These are phyloP conservation scores for Abrostola tripartita DNA, from an alignment of 2,888 invertebrate genomes.

Conservation along the genomic window DNA sequence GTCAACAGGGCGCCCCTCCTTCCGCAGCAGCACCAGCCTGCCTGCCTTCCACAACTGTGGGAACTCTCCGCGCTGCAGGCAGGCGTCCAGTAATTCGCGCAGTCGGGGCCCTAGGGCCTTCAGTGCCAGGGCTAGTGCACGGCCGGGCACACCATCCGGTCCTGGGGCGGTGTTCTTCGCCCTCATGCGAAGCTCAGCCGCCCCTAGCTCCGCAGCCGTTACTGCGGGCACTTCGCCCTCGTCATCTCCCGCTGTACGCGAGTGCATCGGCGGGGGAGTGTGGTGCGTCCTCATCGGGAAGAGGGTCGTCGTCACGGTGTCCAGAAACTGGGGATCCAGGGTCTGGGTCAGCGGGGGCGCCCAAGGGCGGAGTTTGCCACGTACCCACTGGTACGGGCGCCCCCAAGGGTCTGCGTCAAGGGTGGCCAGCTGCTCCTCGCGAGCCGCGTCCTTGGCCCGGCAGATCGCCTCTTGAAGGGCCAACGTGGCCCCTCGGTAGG, in stretches of 20 bases:
- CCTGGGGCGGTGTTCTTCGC: background rate
- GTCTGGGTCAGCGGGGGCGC: constrained; percentile 14
- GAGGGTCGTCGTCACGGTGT: constrained; percentile 12
- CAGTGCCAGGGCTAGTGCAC: background rate
- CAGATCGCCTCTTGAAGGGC: no score
- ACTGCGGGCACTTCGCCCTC: background rate
- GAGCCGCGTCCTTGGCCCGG: no score
- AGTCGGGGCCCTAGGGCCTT: constrained; percentile 1
- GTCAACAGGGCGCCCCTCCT: no score
- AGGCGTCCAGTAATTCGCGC: background rate
- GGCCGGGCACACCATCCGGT: background rate
- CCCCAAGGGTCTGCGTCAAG: constrained; percentile 9
- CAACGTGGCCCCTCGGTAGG: no score
- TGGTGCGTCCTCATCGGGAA: constrained; percentile 8
- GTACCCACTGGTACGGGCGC: background rate
- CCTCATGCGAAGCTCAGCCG: background rate
- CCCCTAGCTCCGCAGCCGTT: background rate
- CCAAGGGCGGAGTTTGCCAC: constrained; percentile 19
- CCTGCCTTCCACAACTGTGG: constrained; percentile 5
- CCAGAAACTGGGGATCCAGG: constrained; percentile 18
- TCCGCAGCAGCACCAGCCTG: no score
- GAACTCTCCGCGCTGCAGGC: constrained; percentile 6
- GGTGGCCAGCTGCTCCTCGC: no score
- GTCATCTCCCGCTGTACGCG: no score
- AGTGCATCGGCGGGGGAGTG: constrained; percentile 6